Conservation (phyloP, 2,113 vertebrate genomes). For the Pica pica region DNA sequence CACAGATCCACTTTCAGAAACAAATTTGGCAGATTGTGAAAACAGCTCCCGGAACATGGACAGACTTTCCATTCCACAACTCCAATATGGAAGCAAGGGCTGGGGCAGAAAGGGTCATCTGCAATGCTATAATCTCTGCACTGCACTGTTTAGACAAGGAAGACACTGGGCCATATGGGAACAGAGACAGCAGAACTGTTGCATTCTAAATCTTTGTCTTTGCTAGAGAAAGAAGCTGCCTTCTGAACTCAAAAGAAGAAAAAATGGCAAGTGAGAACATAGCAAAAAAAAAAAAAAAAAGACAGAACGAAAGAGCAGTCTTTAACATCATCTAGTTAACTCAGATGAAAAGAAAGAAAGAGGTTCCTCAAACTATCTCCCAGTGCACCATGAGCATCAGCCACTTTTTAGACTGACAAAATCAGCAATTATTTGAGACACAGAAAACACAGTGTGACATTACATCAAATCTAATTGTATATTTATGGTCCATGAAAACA, state of each 20-base stretch:
- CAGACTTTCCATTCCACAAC: neutral
- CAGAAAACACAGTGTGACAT: neutral
- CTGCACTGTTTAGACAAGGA: neutral
- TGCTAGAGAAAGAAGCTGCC: neutral
- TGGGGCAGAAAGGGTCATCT: neutral
- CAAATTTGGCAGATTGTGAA: neutral
- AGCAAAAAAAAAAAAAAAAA: neutral
- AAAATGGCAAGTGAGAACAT: neutral
- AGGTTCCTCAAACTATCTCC: neutral
- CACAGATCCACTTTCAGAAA: neutral
- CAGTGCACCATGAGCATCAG: neutral
- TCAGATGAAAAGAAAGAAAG: neutral
- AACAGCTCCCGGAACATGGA: neutral
- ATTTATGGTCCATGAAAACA: conserved; percentile 2
- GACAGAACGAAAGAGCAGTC: neutral
- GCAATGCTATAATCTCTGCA: neutral
- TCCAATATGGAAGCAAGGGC: neutral
- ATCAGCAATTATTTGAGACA: neutral
- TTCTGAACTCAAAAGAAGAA: neutral
- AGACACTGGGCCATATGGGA: neutral
- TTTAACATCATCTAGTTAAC: neutral
- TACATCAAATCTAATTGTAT: neutral
- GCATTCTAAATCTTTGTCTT: neutral
- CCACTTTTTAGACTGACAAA: neutral
- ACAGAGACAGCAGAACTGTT: neutral